These are phyloP conservation scores for Parnassius glacialis DNA, from an alignment of 2,888 invertebrate species.

Conservation along the genomic window DNA sequence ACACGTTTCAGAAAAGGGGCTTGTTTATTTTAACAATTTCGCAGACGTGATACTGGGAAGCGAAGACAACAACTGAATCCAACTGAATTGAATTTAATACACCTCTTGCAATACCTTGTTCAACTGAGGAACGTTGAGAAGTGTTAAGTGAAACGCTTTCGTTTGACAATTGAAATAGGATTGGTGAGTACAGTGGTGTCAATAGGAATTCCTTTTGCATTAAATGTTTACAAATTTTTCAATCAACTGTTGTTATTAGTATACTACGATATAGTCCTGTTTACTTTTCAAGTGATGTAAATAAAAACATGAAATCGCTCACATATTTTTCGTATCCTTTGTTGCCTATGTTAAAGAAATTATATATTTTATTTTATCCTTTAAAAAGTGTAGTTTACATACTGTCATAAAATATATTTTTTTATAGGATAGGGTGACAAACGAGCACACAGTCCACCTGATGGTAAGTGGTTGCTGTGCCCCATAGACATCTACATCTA, in stretches of 20 bases:
- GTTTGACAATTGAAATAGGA: neutral
- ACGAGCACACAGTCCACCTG: no score
- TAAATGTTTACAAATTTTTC: conserved; percentile 14
- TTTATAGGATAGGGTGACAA: no score
- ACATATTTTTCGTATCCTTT: no score
- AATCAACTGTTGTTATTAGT: conserved; percentile 11
- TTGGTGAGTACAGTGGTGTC: neutral
- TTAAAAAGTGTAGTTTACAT: neutral
- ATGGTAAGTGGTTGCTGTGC: no score
- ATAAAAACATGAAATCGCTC: conserved; percentile 7
- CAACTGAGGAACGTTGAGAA: neutral
- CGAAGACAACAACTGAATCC: conserved; percentile 23
- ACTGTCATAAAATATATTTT: no score
- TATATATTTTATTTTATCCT: neutral
- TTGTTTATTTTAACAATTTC: conserved; percentile 31
- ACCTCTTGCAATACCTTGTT: neutral
- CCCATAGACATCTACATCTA: no score
- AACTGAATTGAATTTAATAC: conserved; percentile 24
- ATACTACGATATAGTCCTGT: conserved; percentile 8
- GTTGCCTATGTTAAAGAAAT: no score
- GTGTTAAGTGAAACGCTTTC: neutral
- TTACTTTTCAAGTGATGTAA: conserved; percentile 6
- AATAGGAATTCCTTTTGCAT: conserved; percentile 3
- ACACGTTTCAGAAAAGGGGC: conserved; percentile 22
- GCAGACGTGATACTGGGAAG: conserved; percentile 25